Evolutionary conservation across 2,797 vertebrate genomes (phyloP).

Genomic region (Gallinago stenura): DNA sequence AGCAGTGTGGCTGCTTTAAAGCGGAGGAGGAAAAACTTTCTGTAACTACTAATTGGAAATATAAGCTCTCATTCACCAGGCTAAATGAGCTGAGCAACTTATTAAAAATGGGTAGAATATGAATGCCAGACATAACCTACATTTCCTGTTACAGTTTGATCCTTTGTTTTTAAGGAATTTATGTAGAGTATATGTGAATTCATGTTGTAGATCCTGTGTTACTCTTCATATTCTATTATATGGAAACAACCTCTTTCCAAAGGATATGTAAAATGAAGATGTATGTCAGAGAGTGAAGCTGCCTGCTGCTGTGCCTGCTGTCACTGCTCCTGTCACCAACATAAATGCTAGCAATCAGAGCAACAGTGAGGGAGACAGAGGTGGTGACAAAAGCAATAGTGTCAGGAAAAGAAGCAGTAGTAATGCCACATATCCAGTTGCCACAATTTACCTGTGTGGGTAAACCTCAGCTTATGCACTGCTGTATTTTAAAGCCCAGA

Average conservation of each 20-base stretch:
- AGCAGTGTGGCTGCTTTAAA: not conserved
- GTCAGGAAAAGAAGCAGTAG: not conserved
- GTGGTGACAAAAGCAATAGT: not conserved
- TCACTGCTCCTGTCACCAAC: not conserved
- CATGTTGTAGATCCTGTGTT: not conserved
- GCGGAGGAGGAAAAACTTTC: not conserved
- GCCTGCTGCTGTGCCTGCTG: conserved; percentile 18
- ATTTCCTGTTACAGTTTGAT: not conserved
- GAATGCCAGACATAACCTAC: not conserved
- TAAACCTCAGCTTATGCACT: not conserved
- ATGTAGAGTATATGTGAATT: not conserved
- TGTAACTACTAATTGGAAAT: not conserved
- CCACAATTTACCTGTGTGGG: not conserved
- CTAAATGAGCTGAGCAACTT: not conserved
- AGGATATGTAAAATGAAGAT: not conserved
- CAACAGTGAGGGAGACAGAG: not conserved
- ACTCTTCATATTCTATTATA: not conserved
- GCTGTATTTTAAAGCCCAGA: not conserved
- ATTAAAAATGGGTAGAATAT: not conserved
- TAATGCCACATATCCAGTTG: not conserved
- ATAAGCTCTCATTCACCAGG: not conserved
- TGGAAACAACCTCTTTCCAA: not conserved
- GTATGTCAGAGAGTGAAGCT: not conserved
- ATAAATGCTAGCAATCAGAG: not conserved
- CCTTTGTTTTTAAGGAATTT: not conserved